phyloP scores from a whole-genome alignment of 2,888 invertebrate species.

The Cryptops parisi region DNA sequence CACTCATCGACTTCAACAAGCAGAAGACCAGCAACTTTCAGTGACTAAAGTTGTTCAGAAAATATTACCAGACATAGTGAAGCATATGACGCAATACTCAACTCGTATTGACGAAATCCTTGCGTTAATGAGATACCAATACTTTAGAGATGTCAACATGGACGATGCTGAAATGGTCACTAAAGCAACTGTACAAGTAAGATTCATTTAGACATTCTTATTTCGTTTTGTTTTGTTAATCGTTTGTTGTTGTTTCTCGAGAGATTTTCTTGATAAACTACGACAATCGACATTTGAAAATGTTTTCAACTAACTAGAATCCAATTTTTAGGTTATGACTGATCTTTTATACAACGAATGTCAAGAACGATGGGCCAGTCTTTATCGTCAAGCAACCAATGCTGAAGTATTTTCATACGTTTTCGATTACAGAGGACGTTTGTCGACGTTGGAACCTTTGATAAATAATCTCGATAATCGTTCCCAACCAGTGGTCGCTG shows the following conservation, averaged over 20 bases:
- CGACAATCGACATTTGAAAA: no score
- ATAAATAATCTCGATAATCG: no score
- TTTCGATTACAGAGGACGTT: not conserved
- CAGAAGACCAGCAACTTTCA: not conserved
- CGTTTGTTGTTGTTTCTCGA: no score
- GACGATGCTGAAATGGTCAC: not conserved
- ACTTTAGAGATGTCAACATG: not conserved
- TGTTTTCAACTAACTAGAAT: no score
- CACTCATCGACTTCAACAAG: no score
- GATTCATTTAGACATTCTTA: no score
- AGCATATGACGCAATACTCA: not conserved
- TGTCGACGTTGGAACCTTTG: not conserved
- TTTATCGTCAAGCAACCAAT: not conserved
- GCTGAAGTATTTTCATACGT: not conserved
- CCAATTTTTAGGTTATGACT: not conserved
- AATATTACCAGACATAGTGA: not conserved
- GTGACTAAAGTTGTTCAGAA: not conserved
- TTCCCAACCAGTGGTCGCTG: not conserved
- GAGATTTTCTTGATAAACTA: no score
- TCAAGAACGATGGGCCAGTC: not conserved
- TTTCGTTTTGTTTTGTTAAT: no score
- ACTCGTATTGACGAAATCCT: not conserved
- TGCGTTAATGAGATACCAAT: not conserved
- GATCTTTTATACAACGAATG: not conserved
- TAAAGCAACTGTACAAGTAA: not conserved